Conservation (phyloP, 2,113 vertebrate genomes). For the Probosciger aterrimus region DNA sequence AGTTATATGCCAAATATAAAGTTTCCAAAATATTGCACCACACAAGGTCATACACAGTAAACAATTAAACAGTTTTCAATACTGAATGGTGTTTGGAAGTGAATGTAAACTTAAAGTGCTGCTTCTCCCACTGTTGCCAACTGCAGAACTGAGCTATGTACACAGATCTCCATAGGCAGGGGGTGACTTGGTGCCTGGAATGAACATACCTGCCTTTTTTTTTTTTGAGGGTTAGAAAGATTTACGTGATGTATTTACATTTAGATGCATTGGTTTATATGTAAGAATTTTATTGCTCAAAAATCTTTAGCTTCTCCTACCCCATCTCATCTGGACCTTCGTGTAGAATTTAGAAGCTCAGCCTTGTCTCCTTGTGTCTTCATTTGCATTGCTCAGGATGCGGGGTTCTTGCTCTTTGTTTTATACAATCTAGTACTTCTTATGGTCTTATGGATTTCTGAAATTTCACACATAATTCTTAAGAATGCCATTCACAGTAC, state of each 20-base stretch:
- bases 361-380: background rate
- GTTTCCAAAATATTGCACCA: background rate
- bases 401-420: background rate
- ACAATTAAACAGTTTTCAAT: background rate
- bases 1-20: background rate
- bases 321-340: background rate
- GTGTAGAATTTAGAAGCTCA: background rate
- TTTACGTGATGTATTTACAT: background rate
- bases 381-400: background rate
- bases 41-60: background rate
- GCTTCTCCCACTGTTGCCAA: background rate
- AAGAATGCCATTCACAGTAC: background rate
- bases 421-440: background rate
- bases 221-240: background rate
- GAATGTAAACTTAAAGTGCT: background rate
- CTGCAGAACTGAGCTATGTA: background rate
- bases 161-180: background rate
- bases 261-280: background rate
- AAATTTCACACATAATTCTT: background rate
- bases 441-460: background rate
- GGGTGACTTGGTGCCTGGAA: background rate
- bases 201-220: accelerated
- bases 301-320: background rate
- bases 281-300: background rate
- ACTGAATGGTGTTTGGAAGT: background rate